phyloP scores from a whole-genome alignment of 1,140 invertebrate genomes.

The Drosophila grimshawi region DNA sequence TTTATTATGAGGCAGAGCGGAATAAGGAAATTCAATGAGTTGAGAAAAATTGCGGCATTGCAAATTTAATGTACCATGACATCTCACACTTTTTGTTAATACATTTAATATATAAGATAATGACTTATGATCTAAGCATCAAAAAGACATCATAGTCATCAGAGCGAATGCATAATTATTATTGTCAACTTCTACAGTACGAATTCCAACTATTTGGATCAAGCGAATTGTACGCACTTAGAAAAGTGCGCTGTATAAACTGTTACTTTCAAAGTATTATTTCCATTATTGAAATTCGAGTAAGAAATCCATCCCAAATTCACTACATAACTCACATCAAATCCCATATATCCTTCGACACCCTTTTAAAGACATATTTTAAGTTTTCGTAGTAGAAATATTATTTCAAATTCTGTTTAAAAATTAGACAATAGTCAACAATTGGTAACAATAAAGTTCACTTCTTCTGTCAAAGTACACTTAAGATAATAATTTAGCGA shows the following conservation, averaged over 20 bases:
- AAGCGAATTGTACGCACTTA: too few relatives aligned
- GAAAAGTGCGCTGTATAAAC: background rate
- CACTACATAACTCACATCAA: slow-evolving; percentile 17
- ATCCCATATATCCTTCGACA: background rate
- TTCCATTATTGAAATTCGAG: background rate
- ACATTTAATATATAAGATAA: too few relatives aligned
- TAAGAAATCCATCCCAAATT: background rate
- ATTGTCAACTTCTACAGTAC: too few relatives aligned
- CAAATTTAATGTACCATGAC: too few relatives aligned
- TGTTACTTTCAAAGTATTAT: background rate
- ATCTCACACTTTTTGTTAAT: too few relatives aligned
- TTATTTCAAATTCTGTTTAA: slow-evolving; percentile 58
- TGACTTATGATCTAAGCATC: too few relatives aligned
- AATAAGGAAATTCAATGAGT: slow-evolving; percentile 1
- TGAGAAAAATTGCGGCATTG: too few relatives aligned
- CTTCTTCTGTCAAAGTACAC: slow-evolving; percentile 31
- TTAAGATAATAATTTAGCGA: slow-evolving; percentile 40
- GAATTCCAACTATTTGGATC: too few relatives aligned
- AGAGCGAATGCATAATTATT: too few relatives aligned
- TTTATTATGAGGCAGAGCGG: slow-evolving; percentile 23
- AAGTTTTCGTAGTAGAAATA: slow-evolving; percentile 48
- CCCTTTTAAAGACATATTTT: slow-evolving; percentile 16
- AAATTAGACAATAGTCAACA: slow-evolving; percentile 74
- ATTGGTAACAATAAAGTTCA: slow-evolving; percentile 54
- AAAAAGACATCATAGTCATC: too few relatives aligned